These are phyloP conservation scores for Pristionchus maxplancki DNA, from an alignment of 2,888 invertebrate genomes.

Conservation along the genomic window DNA sequence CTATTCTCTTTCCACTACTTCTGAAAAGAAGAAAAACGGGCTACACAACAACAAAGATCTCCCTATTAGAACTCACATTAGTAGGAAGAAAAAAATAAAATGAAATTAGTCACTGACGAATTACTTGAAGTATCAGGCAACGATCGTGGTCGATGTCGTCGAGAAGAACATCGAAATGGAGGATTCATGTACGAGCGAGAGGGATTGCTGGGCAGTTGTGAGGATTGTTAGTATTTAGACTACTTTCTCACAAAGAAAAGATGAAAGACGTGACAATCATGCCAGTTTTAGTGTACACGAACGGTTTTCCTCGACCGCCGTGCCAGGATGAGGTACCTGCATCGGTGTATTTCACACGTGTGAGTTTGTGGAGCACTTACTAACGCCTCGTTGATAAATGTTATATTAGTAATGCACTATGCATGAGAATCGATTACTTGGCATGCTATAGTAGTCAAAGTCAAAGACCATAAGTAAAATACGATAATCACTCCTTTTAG, in stretches of 20 bases:
- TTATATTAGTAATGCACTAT: no score
- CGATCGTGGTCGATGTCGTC: neutral
- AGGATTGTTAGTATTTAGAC: neutral
- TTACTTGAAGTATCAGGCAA: no score
- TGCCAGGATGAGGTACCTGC: slow-evolving; percentile 2
- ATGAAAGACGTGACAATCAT: neutral
- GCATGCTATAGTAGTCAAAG: no score
- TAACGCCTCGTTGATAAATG: neutral
- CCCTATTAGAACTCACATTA: no score
- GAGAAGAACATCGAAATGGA: slow-evolving; percentile 14
- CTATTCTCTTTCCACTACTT: no score
- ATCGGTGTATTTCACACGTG: slow-evolving; percentile 39
- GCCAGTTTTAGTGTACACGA: neutral
- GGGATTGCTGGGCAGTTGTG: neutral
- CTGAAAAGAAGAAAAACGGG: no score
- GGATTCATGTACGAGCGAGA: slow-evolving; percentile 28
- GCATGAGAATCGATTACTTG: no score
- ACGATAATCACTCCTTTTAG: slow-evolving; percentile 51
- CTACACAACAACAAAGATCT: no score
- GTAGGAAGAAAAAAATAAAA: no score
- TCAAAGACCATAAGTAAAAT: neutral
- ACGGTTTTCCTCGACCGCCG: neutral
- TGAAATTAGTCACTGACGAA: no score
- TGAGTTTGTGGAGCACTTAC: neutral
- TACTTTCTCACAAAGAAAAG: neutral